Evolutionary conservation across 1,140 invertebrate species (phyloP), one percentile per base, ranked within the genome.

Genomic region (Saccostrea echinata): DNA sequence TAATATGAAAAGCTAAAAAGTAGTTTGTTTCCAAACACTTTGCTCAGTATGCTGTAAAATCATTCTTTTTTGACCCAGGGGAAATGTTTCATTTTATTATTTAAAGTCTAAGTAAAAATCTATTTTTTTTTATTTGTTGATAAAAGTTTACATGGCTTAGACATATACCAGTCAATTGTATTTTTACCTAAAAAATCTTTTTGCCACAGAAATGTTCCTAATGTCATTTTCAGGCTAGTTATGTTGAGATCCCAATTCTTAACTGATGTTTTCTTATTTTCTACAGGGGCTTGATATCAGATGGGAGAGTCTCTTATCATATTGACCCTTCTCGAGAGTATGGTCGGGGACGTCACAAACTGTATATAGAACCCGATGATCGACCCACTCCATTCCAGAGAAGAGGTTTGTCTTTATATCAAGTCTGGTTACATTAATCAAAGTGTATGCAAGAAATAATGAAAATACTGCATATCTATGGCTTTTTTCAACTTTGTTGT

Each of bases 221-320:
- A 61, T 61, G 55, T 61, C 2, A 61, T 16, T 76, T 9, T 30
- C 27, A 76, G 16, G 11, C 68, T 68, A 11, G 27, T 30, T 57
- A 27, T 35, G 3, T 52, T 8, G 24, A 53, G n/a, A n/a, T 13
- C 43, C 13, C 55, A 33, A 33, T 27, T 61, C 53, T 43, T 18
- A 21, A 68, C n/a, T 52, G n/a, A 33, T 68, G 6, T 11, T n/a
- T 81, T 81, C 9, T 21, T 43, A 9, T 68, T 4, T 84, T 35
- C 83, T 88, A 18, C 91, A 96, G 97, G 84, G 98, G 98, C 51
- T 96, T 98, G 35, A 96, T 98, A 87, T 97, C 96, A 93, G 97
- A 98, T 94, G 97, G 97, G 4, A 93, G 96, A 80, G 96, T 96
- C 68, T 96, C 97, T 91, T 97, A 97, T 94, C 97, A 98, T 92